A percentile compares a stretch with the other conserved stretches of the same genome.
These are phyloP conservation scores for Collichthys lucidus DNA, from an alignment of 2,113 vertebrate species.

Conservation along the genomic window DNA sequence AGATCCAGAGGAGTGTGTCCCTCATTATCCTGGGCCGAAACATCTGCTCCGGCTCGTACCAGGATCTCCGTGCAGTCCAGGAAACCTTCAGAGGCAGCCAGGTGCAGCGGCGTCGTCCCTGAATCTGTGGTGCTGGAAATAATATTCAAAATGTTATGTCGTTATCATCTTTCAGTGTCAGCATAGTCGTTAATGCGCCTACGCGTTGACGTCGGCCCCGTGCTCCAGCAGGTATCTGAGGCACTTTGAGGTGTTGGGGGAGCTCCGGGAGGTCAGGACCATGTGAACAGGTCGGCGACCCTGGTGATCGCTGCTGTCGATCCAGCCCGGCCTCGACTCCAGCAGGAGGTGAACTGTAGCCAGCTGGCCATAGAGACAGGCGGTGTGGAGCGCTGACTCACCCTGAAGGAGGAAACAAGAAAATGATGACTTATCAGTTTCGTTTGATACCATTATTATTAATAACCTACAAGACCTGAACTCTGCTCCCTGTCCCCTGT, in stretches of 20 bases:
- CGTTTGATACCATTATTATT: background rate
- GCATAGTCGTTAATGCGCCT: conserved; percentile 17
- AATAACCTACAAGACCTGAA: background rate
- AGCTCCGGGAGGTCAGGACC: conserved; percentile 60
- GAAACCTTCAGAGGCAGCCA: conserved; percentile 77
- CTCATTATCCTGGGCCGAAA: conserved; percentile 52
- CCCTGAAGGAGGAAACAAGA: conserved; percentile 55
- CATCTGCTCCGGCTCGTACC: conserved; percentile 69
- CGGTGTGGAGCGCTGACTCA: conserved; percentile 67
- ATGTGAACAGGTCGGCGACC: conserved; percentile 76
- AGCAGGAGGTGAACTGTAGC: conserved; percentile 58
- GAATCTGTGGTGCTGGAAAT: conserved; percentile 60
- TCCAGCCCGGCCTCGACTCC: conserved; percentile 25
- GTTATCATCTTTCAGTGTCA: background rate
- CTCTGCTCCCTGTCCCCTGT: background rate
- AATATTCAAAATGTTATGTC: background rate
- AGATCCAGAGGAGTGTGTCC: conserved; percentile 77
- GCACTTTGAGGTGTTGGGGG: conserved; percentile 51
- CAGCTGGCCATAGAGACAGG: conserved; percentile 70
- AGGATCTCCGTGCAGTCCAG: conserved; percentile 70
- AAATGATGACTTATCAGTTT: background rate
- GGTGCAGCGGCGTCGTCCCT: conserved; percentile 77
- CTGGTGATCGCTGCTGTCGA: conserved; percentile 59
- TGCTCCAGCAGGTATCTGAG: conserved; percentile 76
- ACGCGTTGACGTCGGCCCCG: conserved; percentile 73